Evolutionary conservation across 2,797 vertebrate genomes (phyloP).

Genomic region (Alfaro cultratus): DNA sequence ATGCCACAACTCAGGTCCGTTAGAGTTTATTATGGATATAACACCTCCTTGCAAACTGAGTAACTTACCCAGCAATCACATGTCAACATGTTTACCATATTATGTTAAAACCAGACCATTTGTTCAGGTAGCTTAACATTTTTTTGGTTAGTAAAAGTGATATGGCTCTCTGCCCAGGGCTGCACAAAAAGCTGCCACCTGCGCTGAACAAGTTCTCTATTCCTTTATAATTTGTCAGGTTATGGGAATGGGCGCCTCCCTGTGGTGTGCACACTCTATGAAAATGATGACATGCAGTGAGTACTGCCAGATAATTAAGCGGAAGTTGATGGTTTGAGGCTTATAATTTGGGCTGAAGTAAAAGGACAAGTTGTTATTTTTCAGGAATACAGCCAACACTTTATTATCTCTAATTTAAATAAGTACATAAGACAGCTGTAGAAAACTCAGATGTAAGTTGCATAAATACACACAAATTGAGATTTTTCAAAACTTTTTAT

Average conservation of each 20-base stretch:
- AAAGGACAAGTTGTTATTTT: background rate
- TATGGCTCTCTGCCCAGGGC: background rate
- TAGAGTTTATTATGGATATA: background rate
- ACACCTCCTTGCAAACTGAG: background rate
- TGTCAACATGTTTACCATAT: background rate
- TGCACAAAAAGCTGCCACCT: background rate
- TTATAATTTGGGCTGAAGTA: background rate
- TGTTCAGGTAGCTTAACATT: background rate
- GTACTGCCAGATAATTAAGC: background rate
- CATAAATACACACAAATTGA: background rate
- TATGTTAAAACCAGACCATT: background rate
- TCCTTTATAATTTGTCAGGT: background rate
- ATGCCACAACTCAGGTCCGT: background rate
- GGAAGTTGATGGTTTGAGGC: background rate
- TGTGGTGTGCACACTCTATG: background rate
- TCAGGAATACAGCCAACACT: background rate
- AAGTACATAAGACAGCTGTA: background rate
- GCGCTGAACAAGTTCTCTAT: background rate
- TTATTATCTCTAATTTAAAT: background rate
- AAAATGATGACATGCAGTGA: background rate
- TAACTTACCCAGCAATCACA: background rate
- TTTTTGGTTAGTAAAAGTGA: background rate
- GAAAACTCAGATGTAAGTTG: background rate
- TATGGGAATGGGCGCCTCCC: background rate
- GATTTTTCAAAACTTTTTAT: background rate